Base-by-base conservation (phyloP, 2,113 vertebrate species). In the Phylloscopus whistleri region DNA sequence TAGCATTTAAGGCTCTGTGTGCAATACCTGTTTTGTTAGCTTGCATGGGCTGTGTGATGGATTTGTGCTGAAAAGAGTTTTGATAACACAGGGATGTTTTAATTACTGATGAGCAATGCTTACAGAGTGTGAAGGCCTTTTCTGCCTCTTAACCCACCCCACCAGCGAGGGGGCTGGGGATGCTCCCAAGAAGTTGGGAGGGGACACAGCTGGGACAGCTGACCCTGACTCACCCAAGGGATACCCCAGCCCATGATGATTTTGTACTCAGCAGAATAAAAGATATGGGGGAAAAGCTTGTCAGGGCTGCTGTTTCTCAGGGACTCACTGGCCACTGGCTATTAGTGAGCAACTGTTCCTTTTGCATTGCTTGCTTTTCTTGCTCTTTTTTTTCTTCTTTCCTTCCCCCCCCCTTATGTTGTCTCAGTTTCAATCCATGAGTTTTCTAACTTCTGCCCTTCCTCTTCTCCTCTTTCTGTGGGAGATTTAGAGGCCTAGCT, bases 111-210 rank as follows among this genome's bases (percentile, higher is more conserved):
- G 30, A 79, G 37, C 10, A 23, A 13, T 35, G 43, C 43, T 49
- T 85, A 66, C 9, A 64, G 7, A 48, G 7, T 33, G 7, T 41
- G n/a, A 75, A 43, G 73, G 23, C 23, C 12, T 59, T 74, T 69
- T 55, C 51, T 51, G 24, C 59, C 44, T 56, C 44, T 64, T 27
- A 53, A 9, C 0, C 37, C 15, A 28, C 13, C 33, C 33, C 23
- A 20, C 23, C 20, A 49, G n/a, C 0, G 0, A 68, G 48, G 2
- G 12, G 27, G 18, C 37, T 81, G 39, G 35, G 28, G 24, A 28
- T 55, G 46, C 44, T 62, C 37, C 67, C 18, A 33, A 64, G 76
- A 27, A 63, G 9, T 3, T 74, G 56, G 44, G 49, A 77, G 31
- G 17, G 31, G 53, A 53, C 18, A 39, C n/a, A 78, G 39, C 17